Conservation (phyloP, 2,888 invertebrate genomes). For the Lasioglossum calceatum region DNA sequence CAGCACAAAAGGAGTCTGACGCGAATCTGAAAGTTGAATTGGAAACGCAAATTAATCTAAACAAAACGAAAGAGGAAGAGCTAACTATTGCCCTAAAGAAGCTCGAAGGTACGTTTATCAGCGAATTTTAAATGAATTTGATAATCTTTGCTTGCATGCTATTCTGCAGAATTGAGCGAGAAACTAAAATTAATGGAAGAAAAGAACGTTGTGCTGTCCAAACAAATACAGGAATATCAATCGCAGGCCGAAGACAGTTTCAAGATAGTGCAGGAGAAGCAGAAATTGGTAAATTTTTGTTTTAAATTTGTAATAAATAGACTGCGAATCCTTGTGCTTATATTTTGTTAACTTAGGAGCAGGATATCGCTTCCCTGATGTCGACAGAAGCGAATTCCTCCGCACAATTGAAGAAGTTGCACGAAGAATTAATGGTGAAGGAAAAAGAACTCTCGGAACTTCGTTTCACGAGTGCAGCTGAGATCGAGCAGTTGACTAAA, state of each 20-base stretch:
- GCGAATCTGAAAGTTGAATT: constrained; percentile 80
- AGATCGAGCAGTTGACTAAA: constrained; percentile 77
- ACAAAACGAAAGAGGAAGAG: constrained; percentile 84
- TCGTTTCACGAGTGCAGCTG: constrained; percentile 72
- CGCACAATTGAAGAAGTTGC: constrained; percentile 86
- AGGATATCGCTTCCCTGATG: constrained; percentile 85
- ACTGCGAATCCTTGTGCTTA: too few species aligned
- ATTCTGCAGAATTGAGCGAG: constrained; percentile 85
- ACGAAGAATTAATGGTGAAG: constrained; percentile 86
- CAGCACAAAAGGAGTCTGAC: constrained; percentile 72
- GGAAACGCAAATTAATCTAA: constrained; percentile 80
- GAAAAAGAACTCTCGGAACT: constrained; percentile 85
- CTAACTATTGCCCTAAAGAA: constrained; percentile 82
- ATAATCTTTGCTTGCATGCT: neutral
- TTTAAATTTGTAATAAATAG: neutral
- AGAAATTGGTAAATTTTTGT: constrained; percentile 78
- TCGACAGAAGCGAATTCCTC: constrained; percentile 87
- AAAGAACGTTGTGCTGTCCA: constrained; percentile 86
- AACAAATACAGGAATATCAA: constrained; percentile 83
- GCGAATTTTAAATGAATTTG: neutral
- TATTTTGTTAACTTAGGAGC: constrained; percentile 71
- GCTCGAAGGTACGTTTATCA: constrained; percentile 70
- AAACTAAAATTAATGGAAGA: constrained; percentile 86
- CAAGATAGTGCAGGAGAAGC: constrained; percentile 76
- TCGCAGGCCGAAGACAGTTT: constrained; percentile 85